Evolutionary conservation across 2,797 vertebrate genomes (phyloP).

Genomic region (Semaprochilodus insignis): DNA sequence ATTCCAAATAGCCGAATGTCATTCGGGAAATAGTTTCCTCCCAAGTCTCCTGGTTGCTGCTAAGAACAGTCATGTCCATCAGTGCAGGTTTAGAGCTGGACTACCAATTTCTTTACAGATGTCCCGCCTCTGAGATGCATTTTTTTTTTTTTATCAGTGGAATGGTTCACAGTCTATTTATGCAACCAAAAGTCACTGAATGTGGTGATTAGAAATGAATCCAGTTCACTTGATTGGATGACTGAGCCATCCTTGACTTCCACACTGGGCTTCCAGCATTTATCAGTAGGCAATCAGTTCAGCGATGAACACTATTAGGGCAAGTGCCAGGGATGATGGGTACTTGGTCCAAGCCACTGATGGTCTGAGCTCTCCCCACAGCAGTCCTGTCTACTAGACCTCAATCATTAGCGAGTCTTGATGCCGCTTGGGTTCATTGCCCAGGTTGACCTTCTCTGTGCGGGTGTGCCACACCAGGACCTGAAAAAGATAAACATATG

Average conservation of each 20-base stretch:
- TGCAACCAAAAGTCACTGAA: conserved; percentile 23
- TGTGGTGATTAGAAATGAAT: neutral
- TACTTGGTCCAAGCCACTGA: conserved; percentile 35
- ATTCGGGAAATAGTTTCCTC: conserved; percentile 4
- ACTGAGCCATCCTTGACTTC: conserved; percentile 23
- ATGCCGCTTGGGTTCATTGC: conserved; percentile 91
- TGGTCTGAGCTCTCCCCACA: neutral
- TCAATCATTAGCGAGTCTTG: conserved; percentile 92
- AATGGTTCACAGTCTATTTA: conserved; percentile 23
- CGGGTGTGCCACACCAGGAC: conserved; percentile 99
- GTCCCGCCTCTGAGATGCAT: conserved; percentile 28
- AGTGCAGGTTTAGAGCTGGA: conserved; percentile 17
- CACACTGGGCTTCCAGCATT: conserved; percentile 28
- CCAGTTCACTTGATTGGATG: conserved; percentile 9
- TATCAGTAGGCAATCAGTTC: conserved; percentile 32
- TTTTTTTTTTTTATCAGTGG: conserved; percentile 1
- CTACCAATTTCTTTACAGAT: neutral
- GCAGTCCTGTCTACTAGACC: conserved; percentile 78
- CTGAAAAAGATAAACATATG: conserved; percentile 69
- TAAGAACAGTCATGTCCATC: conserved; percentile 10
- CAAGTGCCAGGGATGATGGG: conserved; percentile 43
- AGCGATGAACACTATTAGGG: conserved; percentile 40
- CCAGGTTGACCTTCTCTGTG: conserved; percentile 95
- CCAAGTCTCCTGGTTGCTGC: neutral
- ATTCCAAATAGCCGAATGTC: neutral